phyloP scores from a whole-genome alignment of 2,113 vertebrate species.

The Regulus satrapa region DNA sequence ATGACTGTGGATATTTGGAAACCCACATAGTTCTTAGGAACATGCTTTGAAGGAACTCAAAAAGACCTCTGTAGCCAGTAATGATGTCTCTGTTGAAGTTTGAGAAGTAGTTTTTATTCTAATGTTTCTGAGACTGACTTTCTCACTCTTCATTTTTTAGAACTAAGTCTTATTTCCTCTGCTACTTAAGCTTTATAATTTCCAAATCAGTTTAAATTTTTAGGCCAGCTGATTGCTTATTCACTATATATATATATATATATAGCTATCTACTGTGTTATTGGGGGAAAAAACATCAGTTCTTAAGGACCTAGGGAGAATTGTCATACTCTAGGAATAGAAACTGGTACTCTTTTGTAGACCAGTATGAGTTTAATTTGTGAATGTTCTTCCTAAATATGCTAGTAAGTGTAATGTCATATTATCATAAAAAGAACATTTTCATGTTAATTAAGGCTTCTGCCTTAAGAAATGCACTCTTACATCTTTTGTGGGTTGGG shows the following conservation, averaged over 20 bases:
- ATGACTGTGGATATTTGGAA: background rate
- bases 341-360: background rate
- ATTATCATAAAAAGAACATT: background rate
- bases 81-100: background rate
- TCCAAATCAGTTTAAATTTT: background rate
- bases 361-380: background rate
- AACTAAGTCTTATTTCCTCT: background rate
- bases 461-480: background rate
- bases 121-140: background rate
- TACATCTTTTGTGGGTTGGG: background rate
- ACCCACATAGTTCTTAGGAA: background rate
- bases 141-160: background rate
- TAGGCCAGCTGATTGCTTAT: background rate
- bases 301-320: background rate
- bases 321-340: background rate
- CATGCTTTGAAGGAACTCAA: background rate
- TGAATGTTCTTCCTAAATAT: background rate
- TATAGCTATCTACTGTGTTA: background rate
- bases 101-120: background rate
- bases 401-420: background rate
- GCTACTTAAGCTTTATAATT: background rate
- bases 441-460: background rate
- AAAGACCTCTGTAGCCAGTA: background rate
- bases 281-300: accelerated
- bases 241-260: too few relatives aligned